Evolutionary conservation across 2,888 invertebrate species (phyloP).

Genomic region (Agrilus biguttatus): DNA sequence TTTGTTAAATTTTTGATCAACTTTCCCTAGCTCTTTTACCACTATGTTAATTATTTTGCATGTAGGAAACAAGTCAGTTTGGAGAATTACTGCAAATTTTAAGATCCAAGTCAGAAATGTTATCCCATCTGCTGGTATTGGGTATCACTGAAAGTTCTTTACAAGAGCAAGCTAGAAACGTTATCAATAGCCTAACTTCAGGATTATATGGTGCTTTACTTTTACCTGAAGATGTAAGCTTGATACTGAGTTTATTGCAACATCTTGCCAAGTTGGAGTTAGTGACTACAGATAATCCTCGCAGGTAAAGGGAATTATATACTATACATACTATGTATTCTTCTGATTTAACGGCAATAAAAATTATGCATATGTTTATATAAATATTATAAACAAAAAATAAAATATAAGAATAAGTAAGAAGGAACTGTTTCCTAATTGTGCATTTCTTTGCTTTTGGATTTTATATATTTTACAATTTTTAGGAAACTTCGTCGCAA

Average conservation of each 20-base stretch:
- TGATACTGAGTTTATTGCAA: conserved; percentile 47
- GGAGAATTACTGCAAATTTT: conserved; percentile 44
- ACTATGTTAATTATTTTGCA: conserved; percentile 1
- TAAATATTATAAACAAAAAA: no score
- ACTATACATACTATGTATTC: no score
- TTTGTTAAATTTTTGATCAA: conserved; percentile 16
- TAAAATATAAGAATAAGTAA: no score
- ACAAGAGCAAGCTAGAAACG: conserved; percentile 18
- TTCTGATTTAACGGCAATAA: no score
- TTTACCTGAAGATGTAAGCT: conserved; percentile 58
- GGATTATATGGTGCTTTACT: conserved; percentile 62
- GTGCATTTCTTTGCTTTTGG: conserved; percentile 1
- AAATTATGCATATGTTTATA: no score
- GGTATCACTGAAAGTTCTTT: conserved; percentile 43
- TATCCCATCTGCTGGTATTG: conserved; percentile 53
- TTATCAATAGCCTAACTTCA: conserved; percentile 43
- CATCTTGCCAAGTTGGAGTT: conserved; percentile 61
- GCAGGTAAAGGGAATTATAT: conserved; percentile 25
- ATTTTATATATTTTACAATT: conserved; percentile 10
- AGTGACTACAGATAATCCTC: conserved; percentile 51
- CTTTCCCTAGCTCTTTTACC: neutral
- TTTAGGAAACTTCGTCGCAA: conserved; percentile 64
- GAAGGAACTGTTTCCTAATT: no score
- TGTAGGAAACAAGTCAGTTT: conserved; percentile 11
- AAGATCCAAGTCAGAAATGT: conserved; percentile 51